Conservation (phyloP, 1,140 invertebrate genomes). For the Archegozetes longisetosus region DNA sequence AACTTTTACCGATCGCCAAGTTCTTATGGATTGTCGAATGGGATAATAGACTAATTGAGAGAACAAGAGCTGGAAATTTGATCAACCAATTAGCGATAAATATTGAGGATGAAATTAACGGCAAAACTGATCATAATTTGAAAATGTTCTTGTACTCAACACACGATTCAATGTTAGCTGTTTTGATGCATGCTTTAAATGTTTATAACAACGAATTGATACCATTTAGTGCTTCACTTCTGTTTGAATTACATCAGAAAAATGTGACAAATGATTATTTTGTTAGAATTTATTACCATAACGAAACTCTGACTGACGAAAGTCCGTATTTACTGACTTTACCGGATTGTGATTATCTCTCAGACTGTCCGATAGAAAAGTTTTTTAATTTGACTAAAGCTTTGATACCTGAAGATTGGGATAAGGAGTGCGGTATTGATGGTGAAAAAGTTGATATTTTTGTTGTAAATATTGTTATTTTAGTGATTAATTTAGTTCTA, state of each 20-base stretch:
- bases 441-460: neutral
- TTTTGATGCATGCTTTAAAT: neutral
- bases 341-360: too few species aligned
- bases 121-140: neutral
- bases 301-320: neutral
- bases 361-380: neutral
- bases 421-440: constrained; percentile 14
- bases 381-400: neutral
- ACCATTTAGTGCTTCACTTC: neutral
- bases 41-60: neutral
- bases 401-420: constrained; percentile 14
- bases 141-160: constrained; percentile 12
- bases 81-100: neutral
- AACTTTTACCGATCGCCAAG: neutral
- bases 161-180: constrained; percentile 4
- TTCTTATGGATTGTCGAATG: neutral
- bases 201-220: constrained; percentile 3
- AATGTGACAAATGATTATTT: neutral
- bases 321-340: neutral
- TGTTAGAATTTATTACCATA: neutral
- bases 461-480: too few species aligned
- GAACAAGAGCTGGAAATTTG: neutral
- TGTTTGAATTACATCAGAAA: constrained; percentile 9
- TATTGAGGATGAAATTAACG: neutral
- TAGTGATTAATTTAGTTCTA: too few species aligned